These are phyloP conservation scores for Nothoprocta pentlandii DNA, from an alignment of 2,113 vertebrate species.

Conservation along the genomic window DNA sequence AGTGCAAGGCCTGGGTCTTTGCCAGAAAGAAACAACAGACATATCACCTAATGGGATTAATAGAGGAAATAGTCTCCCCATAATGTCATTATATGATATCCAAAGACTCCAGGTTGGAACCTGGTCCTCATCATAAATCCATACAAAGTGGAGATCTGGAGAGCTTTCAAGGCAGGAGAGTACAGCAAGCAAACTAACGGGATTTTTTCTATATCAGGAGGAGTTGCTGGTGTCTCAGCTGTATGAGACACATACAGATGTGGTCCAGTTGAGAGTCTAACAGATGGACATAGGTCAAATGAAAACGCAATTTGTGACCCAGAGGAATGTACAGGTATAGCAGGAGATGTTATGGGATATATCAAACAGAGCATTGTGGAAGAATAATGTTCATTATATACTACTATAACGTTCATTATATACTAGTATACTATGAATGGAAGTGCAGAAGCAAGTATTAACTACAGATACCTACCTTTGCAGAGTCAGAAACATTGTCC, in stretches of 20 bases:
- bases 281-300: background rate
- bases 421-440: background rate
- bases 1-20: background rate
- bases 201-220: background rate
- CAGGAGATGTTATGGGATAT: background rate
- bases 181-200: background rate
- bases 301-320: background rate
- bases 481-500: constrained; percentile 93
- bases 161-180: background rate
- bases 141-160: background rate
- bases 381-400: background rate
- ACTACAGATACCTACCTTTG: constrained; percentile 83
- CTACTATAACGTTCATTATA: background rate
- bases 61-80: background rate
- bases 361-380: background rate
- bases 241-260: background rate
- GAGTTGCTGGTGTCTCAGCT: background rate
- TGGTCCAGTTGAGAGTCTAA: background rate
- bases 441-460: background rate
- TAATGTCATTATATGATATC: background rate
- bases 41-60: constrained; percentile 1
- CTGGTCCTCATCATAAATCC: background rate
- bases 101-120: background rate
- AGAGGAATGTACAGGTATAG: background rate
- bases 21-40: constrained; percentile 2